A percentile compares a stretch with the other conserved stretches of the same genome.
These are phyloP conservation scores for Platysteira castanea DNA, from an alignment of 2,113 vertebrate genomes.

Conservation along the genomic window DNA sequence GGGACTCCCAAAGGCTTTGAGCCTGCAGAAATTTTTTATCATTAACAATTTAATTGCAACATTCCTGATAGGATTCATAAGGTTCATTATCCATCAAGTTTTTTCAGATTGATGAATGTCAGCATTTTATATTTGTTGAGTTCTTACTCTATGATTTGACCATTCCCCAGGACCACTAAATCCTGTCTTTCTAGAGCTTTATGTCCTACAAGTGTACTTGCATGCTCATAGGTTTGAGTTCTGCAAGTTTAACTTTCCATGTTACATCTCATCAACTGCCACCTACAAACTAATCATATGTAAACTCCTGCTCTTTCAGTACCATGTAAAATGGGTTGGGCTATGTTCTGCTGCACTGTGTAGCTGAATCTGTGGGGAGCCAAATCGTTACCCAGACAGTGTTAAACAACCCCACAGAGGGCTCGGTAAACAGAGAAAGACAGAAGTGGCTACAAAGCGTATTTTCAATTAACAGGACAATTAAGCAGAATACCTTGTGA, in stretches of 20 bases:
- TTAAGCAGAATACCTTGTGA: not conserved
- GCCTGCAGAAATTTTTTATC: not conserved
- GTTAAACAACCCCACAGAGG: not conserved
- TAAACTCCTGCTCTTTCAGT: not conserved
- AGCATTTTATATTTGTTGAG: not conserved
- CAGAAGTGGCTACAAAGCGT: not conserved
- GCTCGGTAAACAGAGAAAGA: not conserved
- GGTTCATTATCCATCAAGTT: not conserved
- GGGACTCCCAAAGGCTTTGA: not conserved
- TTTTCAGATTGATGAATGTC: not conserved
- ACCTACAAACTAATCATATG: not conserved
- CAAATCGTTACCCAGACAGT: not conserved
- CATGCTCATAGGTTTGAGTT: not conserved
- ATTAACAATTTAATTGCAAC: not conserved
- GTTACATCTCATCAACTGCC: not conserved
- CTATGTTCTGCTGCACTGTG: not conserved
- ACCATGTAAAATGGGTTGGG: not conserved
- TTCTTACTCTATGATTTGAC: not conserved
- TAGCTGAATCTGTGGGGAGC: not conserved
- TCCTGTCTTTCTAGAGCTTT: not conserved
- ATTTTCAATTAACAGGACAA: not conserved
- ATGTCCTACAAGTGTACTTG: not conserved
- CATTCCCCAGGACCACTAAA: not conserved
- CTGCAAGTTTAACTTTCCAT: not conserved
- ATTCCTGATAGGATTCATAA: not conserved